phyloP scores from a whole-genome alignment of 1,140 invertebrate genomes.

The Drosophila pseudoananassae region DNA sequence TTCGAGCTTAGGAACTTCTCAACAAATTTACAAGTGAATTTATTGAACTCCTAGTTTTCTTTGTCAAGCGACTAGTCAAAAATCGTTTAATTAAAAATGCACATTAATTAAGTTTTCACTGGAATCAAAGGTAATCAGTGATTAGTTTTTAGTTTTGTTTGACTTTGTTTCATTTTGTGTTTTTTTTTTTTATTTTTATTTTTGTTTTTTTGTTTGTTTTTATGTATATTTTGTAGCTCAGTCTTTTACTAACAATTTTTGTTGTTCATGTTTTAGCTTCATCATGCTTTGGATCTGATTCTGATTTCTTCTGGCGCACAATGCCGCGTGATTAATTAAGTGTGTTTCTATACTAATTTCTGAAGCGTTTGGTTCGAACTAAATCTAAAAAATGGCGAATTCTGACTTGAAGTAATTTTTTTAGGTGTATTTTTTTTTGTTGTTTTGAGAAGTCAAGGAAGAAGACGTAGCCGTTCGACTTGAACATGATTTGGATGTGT shows the following conservation, averaged over 20 bases:
- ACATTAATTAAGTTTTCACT: slow-evolving; percentile 31
- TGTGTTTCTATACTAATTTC: slow-evolving; percentile 14
- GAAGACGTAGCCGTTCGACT: background rate
- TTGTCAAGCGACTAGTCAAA: slow-evolving; percentile 9
- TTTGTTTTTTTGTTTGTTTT: slow-evolving; percentile 11
- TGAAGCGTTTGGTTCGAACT: slow-evolving; percentile 15
- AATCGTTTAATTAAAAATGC: slow-evolving; percentile 38
- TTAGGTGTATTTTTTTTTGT: background rate
- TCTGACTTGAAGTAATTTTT: slow-evolving; percentile 16
- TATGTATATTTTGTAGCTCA: slow-evolving; percentile 75
- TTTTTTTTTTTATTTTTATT: slow-evolving; percentile 21
- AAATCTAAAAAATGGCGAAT: slow-evolving; percentile 19
- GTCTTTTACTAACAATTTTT: slow-evolving; percentile 82
- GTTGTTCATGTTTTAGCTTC: slow-evolving; percentile 50
- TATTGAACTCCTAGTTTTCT: slow-evolving; percentile 17
- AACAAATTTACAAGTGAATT: slow-evolving; percentile 53
- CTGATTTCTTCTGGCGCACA: slow-evolving; percentile 21
- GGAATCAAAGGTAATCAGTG: slow-evolving; percentile 23
- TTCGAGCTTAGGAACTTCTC: slow-evolving; percentile 62
- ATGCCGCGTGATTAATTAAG: slow-evolving; percentile 13
- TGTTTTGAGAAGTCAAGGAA: background rate
- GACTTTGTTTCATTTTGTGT: slow-evolving; percentile 34
- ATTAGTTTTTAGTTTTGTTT: slow-evolving; percentile 22
- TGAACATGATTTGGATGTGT: background rate
- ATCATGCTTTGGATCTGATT: slow-evolving; percentile 31